Percentiles rank a stretch among this genome's conserved stretches.
Evolutionary conservation across 2,113 vertebrate genomes (phyloP).

Genomic region (Speoplatyrhinus poulsoni): DNA sequence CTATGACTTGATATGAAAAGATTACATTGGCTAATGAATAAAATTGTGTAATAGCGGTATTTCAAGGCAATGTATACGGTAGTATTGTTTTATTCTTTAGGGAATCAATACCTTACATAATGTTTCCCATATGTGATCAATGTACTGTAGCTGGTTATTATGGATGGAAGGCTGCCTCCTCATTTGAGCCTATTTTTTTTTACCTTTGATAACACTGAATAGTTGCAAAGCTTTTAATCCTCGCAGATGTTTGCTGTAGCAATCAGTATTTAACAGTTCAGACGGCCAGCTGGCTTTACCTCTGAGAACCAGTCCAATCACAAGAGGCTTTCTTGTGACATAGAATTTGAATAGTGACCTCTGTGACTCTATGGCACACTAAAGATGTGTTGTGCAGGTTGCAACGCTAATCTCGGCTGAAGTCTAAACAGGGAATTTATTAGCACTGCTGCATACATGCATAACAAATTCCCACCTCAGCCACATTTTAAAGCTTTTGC

Average conservation of each 20-base stretch:
- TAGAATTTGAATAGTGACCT: constrained; percentile 64
- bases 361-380: constrained; percentile 45
- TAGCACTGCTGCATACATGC: constrained; percentile 56
- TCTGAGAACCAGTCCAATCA: constrained; percentile 63
- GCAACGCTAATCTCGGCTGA: constrained; percentile 62
- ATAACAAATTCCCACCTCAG: constrained; percentile 60
- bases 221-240: constrained; percentile 51
- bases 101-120: too few species aligned
- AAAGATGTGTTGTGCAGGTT: constrained; percentile 59
- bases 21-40: too few species aligned
- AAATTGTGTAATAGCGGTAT: too few species aligned
- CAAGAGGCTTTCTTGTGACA: constrained; percentile 67
- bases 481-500: constrained; percentile 61
- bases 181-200: constrained; percentile 23
- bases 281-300: constrained; percentile 56
- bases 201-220: constrained; percentile 54
- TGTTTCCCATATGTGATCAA: background rate
- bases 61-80: too few species aligned
- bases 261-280: constrained; percentile 58
- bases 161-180: constrained; percentile 23
- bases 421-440: constrained; percentile 72
- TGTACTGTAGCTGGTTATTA: background rate
- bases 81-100: too few species aligned
- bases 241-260: constrained; percentile 61
- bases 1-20: too few species aligned